Base-by-base conservation (phyloP, 2,113 vertebrate genomes). In the Salvelinus namaycush region DNA sequence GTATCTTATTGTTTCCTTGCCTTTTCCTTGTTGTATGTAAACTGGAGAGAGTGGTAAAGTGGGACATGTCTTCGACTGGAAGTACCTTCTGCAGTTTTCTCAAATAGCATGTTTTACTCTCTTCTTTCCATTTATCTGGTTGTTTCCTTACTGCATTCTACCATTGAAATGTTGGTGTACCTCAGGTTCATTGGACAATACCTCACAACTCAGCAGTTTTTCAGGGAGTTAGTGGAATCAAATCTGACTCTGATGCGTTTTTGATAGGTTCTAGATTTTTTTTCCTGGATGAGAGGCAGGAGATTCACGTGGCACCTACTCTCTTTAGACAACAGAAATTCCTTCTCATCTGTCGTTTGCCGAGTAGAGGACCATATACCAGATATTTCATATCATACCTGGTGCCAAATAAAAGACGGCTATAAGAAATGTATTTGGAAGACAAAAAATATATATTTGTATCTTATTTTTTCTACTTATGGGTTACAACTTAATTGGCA, bases 111-210 rank as follows among this genome's bases (percentile, higher is more conserved):
- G 88, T 94, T 93, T 86, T 90, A 83, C 79, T 75, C 75, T 67
- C 79, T 85, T 76, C 54, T 51, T 54, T 24, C 48, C 34, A 68
- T 75, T 66, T 44, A 86, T 87, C 83, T 83, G 89, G 82, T 87
- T 88, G 78, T 86, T 92, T 92, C 87, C 93, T 94, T 89, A 88
- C 95, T 93, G 95, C 92, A 94, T 91, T 92, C 93, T 93, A 90
- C 90, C 91, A 91, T 92, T 92, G 92, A 82, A 83, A 94, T 93
- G 89, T 87, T 85, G 92, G 87, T 93, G 95, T 97, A 95, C 95
- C 95, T 96, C 95, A 96, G 95, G 95, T 95, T 96, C 94, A 95
- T 93, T 95, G 95, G 94, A 95, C 89, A 84, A 78, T 96, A 96
- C 96, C 95, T 97, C 95, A 96, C 94, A 92, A 76, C 62, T 18